Evolutionary conservation across 1,140 invertebrate genomes (phyloP), one percentile per base, ranked within the genome.

Genomic region (Cotesia vestalis): DNA sequence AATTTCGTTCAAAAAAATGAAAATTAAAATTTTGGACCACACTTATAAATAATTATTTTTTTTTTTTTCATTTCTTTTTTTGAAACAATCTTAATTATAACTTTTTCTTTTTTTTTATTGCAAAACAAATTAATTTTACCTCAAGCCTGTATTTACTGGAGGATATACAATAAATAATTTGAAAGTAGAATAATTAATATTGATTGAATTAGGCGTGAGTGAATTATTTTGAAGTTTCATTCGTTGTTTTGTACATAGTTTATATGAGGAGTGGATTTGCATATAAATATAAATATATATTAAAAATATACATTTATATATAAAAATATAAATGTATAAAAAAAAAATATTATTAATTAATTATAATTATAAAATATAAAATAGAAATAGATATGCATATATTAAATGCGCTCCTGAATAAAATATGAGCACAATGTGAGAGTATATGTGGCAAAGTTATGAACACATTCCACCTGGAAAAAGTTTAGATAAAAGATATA

Each of bases 321-420:
- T 27, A 38, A 62, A 80, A 76, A 60, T 77, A 84, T 72, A 80
- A 80, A 82, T 82, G 80, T 81, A 84, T 77, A 80, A 69, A 78
- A 27, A 27, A 27, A 27, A 78, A 73, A 79, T 79, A 84, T 82
- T 78, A 80, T 72, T 74, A 76, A 74, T 27, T 27, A 27, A 27
- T 27, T 27, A 27, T 77, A 83, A 83, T 78, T 81, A 81, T 84
- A 82, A 84, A 81, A 53, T 55, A 59, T 17, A 17, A 27, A 27
- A 69, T 38, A 69, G 60, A 20, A 61, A 40, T 86, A 80, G 81
- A 82, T 85, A 84, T 55, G 81, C 85, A 86, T 79, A 85, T 86
- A 85, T 38, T 62, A 11, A 62, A 62, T 62, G 60, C 36, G 36
- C 60, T 62, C 60, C 60, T 62, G 14, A 62, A 62, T 20, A 34